Base-by-base conservation (phyloP, 1,140 invertebrate genomes). In the Leptopilina boulardi region DNA sequence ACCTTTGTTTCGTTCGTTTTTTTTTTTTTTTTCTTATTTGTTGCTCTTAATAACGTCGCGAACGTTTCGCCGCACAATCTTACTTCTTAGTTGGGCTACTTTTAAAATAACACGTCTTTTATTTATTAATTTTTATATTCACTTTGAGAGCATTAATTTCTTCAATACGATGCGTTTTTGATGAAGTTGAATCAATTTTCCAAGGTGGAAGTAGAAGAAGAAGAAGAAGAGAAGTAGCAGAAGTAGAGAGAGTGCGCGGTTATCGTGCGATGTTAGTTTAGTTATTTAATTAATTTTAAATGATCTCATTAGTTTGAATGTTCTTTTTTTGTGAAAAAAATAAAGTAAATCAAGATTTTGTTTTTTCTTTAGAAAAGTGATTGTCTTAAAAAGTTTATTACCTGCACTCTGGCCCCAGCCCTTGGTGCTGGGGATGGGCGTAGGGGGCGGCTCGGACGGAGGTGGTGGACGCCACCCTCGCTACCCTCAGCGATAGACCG, bases 401-500 rank as follows among this genome's bases (percentile, higher is more conserved):
- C 90, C 90, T 90, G 89, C 90, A 91, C 89, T 91, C 89, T 81
- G 90, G 87, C 83, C 88, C 87, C 87, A 91, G 86, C 83, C 85
- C 82, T 83, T 91, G 90, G 85, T 91, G 88, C 87, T 91, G 90
- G 85, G 89, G 87, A 86, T 91, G 88, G 86, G 89, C 88, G 90
- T 91, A 91, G 88, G 90, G 90, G 87, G 89, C 89, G 84, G 89
- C 89, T 87, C 89, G 90, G 88, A 91, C 88, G 87, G 90, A 91
- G 89, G 90, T 91, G 89, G 89, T 91, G 89, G 90, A 90, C 89
- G 89, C 90, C 90, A 91, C 89, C 90, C 90, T 91, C 88, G 90
- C 89, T 87, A 91, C 90, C 88, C 90, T 89, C 87, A 91, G 85
- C 84, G 90, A 90, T 82, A 91, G 85, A 83, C 89, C 90, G 85